Percentiles rank a stretch among this genome's conserved stretches.
Conservation (phyloP, 2,888 invertebrate genomes). For the Eucera pruinosa region DNA sequence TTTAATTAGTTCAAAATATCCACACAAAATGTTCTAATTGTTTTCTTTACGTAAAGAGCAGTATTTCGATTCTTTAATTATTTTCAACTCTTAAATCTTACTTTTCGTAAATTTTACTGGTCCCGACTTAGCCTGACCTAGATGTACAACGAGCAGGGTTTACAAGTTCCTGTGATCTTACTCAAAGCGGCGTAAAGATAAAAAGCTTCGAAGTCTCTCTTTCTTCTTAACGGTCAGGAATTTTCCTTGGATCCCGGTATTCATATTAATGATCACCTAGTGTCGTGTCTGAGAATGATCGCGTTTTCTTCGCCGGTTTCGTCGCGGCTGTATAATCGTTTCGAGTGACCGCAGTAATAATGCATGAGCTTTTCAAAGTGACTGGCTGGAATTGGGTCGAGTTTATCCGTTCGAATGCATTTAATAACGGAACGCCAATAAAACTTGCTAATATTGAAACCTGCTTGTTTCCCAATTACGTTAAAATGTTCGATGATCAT, state of each 20-base stretch:
- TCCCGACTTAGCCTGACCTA: conserved; percentile 18
- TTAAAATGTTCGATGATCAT: neutral
- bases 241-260: conserved; percentile 7
- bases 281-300: conserved; percentile 13
- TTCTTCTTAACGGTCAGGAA: conserved; percentile 18
- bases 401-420: conserved; percentile 5
- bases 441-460: conserved; percentile 1
- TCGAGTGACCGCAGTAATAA: conserved; percentile 27
- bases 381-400: conserved; percentile 13
- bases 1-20: too few relatives aligned
- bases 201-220: conserved; percentile 7
- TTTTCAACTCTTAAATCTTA: too few relatives aligned
- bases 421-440: neutral
- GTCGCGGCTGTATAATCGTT: neutral
- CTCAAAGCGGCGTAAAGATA: conserved; percentile 7
- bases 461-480: too few relatives aligned
- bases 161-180: conserved; percentile 31
- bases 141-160: conserved; percentile 18
- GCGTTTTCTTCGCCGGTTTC: neutral
- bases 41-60: too few relatives aligned
- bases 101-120: conserved; percentile 19
- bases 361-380: conserved; percentile 7
- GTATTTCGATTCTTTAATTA: too few relatives aligned
- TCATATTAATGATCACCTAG: conserved; percentile 24
- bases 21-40: too few relatives aligned